Conservation (phyloP, 2,113 vertebrate genomes). For the Gymnogyps californianus region DNA sequence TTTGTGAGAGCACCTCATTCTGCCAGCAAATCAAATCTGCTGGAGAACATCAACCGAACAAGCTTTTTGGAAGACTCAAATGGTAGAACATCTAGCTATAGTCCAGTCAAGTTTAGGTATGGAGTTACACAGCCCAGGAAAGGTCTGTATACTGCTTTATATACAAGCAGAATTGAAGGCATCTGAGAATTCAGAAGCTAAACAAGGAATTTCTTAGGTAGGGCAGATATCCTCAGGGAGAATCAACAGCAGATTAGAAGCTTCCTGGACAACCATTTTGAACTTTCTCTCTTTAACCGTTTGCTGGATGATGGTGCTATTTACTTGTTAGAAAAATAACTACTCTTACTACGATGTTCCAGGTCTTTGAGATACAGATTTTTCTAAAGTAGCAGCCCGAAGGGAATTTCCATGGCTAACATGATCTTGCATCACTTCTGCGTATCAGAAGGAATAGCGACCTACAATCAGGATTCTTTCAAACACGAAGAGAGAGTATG, state of each 20-base stretch:
- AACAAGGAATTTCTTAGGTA: neutral
- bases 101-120: neutral
- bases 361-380: neutral
- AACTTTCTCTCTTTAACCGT: neutral
- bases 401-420: neutral
- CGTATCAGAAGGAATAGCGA: accelerated
- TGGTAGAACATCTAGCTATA: accelerated
- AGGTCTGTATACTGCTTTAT: neutral
- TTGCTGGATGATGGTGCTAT: neutral
- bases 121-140: neutral
- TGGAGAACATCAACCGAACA: neutral
- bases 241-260: neutral
- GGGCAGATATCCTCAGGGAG: neutral
- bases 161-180: neutral
- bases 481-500: accelerated
- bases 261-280: neutral
- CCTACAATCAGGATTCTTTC: neutral
- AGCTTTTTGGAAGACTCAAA: neutral
- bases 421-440: neutral
- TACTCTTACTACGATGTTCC: accelerated
- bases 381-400: neutral
- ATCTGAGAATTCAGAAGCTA: neutral
- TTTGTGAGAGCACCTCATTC: neutral
- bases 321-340: neutral
- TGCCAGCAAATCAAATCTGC: neutral